Evolutionary conservation across 2,888 invertebrate species (phyloP), one percentile per base, ranked within the genome.

Genomic region (Aradus depressus): DNA sequence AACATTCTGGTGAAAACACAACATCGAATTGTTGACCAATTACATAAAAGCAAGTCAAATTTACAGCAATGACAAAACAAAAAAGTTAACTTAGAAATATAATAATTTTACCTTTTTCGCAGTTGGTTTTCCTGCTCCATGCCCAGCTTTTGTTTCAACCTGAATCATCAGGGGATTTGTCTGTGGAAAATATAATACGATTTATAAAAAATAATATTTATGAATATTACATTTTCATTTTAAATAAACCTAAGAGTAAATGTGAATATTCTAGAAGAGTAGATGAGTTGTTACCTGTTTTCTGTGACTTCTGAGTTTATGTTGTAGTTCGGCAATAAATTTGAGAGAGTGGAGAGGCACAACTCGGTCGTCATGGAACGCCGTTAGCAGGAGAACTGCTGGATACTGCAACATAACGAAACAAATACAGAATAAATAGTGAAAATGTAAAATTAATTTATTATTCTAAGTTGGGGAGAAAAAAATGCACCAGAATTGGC

Each of bases 361-460:
- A 58, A 98, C 97, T 60, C 97, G 81, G 72, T 97, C 96, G 72
- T 97, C 96, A 70, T 97, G 96, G 74, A 97, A 96, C 18, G 91
- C 96, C n/a, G 96, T 96, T 60, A 92, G 72, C 54, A 97, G 76
- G 57, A 98, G 72, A 18, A 84, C 84, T 16, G 95, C 82, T 4
- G 97, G 97, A 75, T 95, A 97, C 69, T 92, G 81, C 8, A 59
- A 60, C 41, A 44, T 19, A 52, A 37, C 42, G 28, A 44, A 28
- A 28, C 12, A 14, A 8, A 31, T 10, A 31, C 31, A 31, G 31
- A n/a, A n/a, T n/a, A n/a, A n/a, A n/a, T n/a, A n/a, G n/a, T n/a
- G n/a, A n/a, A n/a, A n/a, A n/a, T n/a, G n/a, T n/a, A n/a, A n/a
- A n/a, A n/a, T n/a, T n/a, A n/a, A n/a, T n/a, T n/a, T n/a, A n/a